phyloP scores from a whole-genome alignment of 2,113 vertebrate genomes.

The Microtus montanus region DNA sequence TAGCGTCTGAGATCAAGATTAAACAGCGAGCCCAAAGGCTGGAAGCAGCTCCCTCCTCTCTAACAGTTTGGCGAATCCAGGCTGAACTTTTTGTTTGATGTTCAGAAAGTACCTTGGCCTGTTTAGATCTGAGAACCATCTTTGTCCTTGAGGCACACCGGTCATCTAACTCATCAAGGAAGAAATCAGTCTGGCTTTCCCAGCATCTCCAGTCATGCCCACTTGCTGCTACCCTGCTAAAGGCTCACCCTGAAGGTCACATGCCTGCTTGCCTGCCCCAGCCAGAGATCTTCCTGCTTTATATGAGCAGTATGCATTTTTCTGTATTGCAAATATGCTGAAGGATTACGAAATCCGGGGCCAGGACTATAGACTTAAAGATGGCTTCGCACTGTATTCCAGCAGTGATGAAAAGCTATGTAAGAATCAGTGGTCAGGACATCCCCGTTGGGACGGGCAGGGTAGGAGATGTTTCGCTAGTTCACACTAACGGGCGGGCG shows the following conservation, averaged over 20 bases:
- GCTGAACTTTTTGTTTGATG: neutral
- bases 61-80: neutral
- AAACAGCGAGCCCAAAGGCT: neutral
- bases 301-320: fast-evolving
- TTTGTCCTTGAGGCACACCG: neutral
- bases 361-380: neutral
- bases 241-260: neutral
- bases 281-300: neutral
- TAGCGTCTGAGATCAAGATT: slow-evolving; percentile 9
- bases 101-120: neutral
- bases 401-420: neutral
- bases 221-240: too few relatives aligned
- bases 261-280: neutral
- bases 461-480: neutral
- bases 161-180: neutral
- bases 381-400: neutral
- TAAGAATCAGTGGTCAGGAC: neutral
- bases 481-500: too few relatives aligned
- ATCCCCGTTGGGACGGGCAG: neutral
- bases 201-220: fast-evolving
- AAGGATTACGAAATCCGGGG: neutral
- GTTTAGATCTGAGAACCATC: neutral
- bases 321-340: neutral
- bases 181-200: neutral
- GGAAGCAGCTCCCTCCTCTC: neutral